Percentiles rank a stretch among this genome's conserved stretches.
Evolutionary conservation across 1,140 invertebrate genomes (phyloP).

Genomic region (Helicoverpa armigera): DNA sequence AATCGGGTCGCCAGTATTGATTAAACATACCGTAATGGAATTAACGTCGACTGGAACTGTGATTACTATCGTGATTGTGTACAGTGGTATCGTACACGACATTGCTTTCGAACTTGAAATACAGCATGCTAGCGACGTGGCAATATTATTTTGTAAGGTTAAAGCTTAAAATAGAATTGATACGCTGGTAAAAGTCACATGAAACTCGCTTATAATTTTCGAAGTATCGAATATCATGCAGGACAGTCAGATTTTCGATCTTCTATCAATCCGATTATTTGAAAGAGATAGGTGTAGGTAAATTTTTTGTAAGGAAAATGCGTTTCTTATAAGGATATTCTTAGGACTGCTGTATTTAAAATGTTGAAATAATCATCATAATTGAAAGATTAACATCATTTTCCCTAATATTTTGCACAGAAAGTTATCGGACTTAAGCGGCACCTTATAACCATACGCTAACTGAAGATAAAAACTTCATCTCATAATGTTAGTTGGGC

Average conservation of each 20-base stretch:
- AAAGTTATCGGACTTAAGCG: too few relatives aligned
- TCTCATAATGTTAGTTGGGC: background rate
- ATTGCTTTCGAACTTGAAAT: slow-evolving; percentile 22
- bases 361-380: too few relatives aligned
- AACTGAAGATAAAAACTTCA: background rate
- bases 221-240: too few relatives aligned
- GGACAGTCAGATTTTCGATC: too few relatives aligned
- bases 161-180: background rate
- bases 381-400: too few relatives aligned
- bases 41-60: slow-evolving; percentile 28
- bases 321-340: too few relatives aligned
- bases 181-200: background rate
- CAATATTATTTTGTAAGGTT: background rate
- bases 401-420: too few relatives aligned
- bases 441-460: background rate
- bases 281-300: too few relatives aligned
- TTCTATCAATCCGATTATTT: too few relatives aligned
- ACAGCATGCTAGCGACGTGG: slow-evolving; percentile 5
- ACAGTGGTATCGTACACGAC: slow-evolving; percentile 4
- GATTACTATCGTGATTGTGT: slow-evolving; percentile 20
- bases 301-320: too few relatives aligned
- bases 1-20: slow-evolving; percentile 51
- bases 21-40: slow-evolving; percentile 51
- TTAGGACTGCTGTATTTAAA: too few relatives aligned
- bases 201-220: too few relatives aligned